A percentile compares a stretch with the other conserved stretches of the same genome.
These are phyloP conservation scores for Amblyopsis hoosieri DNA, from an alignment of 2,797 vertebrate species.

Conservation along the genomic window DNA sequence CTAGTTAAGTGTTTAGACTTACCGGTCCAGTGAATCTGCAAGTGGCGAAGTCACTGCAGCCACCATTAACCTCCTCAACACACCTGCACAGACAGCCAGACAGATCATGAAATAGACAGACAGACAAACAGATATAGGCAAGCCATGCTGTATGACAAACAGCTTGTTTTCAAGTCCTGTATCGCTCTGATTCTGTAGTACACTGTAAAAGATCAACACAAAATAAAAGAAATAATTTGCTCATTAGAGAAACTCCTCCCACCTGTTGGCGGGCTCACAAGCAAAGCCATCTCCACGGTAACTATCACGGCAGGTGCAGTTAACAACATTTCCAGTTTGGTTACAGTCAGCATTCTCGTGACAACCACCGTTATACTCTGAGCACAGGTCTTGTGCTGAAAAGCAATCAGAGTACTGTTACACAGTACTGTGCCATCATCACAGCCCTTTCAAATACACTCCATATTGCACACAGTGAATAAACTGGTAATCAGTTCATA, in stretches of 20 bases:
- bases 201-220: neutral
- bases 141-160: neutral
- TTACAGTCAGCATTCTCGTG: conserved; percentile 83
- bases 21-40: conserved; percentile 91
- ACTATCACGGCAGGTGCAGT: conserved; percentile 79
- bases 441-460: too few relatives aligned
- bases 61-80: conserved; percentile 82
- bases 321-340: conserved; percentile 77
- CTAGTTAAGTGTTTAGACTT: conserved; percentile 54
- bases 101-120: neutral
- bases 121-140: neutral
- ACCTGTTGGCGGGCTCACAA: conserved; percentile 86
- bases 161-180: neutral
- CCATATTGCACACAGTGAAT: too few relatives aligned
- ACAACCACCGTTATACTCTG: conserved; percentile 87
- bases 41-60: conserved; percentile 90
- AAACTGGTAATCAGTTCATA: too few relatives aligned
- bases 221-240: neutral
- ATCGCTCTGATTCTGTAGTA: too few relatives aligned
- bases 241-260: conserved; percentile 29
- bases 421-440: neutral
- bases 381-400: conserved; percentile 87
- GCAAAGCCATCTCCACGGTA: conserved; percentile 87
- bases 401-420: neutral
- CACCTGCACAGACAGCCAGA: conserved; percentile 66